Conservation (phyloP, 2,113 vertebrate genomes). For the Actinemys pallida region DNA sequence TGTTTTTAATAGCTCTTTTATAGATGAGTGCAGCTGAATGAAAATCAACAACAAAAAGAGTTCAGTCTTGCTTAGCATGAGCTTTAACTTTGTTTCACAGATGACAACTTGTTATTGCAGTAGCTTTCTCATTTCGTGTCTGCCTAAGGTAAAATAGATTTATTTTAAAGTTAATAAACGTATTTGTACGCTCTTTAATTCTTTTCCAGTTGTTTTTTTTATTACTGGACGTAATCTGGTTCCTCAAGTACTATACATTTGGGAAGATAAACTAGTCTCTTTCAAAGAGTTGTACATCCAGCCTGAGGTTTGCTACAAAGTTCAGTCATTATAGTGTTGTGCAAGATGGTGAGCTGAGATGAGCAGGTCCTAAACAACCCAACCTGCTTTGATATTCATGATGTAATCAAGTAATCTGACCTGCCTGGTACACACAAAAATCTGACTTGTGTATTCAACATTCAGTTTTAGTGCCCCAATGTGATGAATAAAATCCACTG, state of each 20-base stretch:
- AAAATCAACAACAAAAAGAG: constrained; percentile 48
- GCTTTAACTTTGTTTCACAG: constrained; percentile 57
- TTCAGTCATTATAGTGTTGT: constrained; percentile 9
- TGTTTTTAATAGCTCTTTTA: constrained; percentile 74
- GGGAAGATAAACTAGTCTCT: background rate
- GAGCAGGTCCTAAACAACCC: constrained; percentile 25
- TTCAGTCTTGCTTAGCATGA: constrained; percentile 35
- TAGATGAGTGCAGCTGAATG: constrained; percentile 56
- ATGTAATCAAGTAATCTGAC: constrained; percentile 72
- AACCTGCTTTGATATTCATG: constrained; percentile 63
- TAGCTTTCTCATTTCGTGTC: constrained; percentile 45
- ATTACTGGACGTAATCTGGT: background rate
- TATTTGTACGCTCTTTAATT: constrained; percentile 18
- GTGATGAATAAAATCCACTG: constrained; percentile 68
- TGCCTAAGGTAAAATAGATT: constrained; percentile 39
- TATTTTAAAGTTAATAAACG: constrained; percentile 63
- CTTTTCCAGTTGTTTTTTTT: background rate
- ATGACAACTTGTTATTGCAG: constrained; percentile 43
- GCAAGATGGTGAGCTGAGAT: constrained; percentile 37
- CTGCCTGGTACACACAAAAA: constrained; percentile 50
- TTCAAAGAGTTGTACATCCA: constrained; percentile 55
- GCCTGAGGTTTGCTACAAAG: constrained; percentile 48
- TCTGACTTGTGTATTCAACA: constrained; percentile 59
- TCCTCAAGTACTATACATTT: background rate
- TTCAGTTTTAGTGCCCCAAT: constrained; percentile 65